Evolutionary conservation across 2,797 vertebrate genomes (phyloP).

Genomic region (Esox lucius): DNA sequence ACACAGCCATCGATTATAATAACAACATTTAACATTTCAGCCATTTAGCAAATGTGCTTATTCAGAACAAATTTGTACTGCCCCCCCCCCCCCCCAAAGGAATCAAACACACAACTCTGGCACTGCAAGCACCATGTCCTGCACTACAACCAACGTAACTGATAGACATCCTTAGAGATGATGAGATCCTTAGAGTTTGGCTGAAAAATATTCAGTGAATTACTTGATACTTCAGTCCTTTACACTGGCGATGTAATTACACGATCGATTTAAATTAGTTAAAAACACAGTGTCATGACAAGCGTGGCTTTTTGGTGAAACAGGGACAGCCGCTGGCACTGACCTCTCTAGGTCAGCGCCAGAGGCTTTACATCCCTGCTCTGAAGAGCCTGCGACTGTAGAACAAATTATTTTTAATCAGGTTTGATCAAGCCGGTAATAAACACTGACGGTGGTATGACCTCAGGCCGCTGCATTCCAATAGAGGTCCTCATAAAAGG

Average conservation of each 20-base stretch:
- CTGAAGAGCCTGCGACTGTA: background rate
- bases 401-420: background rate
- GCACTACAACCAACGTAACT: too few species aligned
- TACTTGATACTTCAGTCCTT: background rate
- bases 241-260: background rate
- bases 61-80: too few species aligned
- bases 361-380: background rate
- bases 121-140: too few species aligned
- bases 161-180: background rate
- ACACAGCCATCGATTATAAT: too few species aligned
- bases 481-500: background rate
- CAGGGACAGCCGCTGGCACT: background rate
- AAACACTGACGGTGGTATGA: background rate
- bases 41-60: too few species aligned
- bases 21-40: too few species aligned
- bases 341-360: background rate
- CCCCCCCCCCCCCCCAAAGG: too few species aligned
- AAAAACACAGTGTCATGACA: background rate
- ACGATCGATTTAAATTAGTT: background rate
- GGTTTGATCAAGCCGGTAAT: constrained; percentile 8
- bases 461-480: background rate
- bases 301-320: background rate
- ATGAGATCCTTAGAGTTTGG: too few species aligned
- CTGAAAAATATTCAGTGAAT: background rate
- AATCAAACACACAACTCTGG: too few species aligned